Conservation (phyloP, 2,888 invertebrate species). For the Apocheima hispidaria region DNA sequence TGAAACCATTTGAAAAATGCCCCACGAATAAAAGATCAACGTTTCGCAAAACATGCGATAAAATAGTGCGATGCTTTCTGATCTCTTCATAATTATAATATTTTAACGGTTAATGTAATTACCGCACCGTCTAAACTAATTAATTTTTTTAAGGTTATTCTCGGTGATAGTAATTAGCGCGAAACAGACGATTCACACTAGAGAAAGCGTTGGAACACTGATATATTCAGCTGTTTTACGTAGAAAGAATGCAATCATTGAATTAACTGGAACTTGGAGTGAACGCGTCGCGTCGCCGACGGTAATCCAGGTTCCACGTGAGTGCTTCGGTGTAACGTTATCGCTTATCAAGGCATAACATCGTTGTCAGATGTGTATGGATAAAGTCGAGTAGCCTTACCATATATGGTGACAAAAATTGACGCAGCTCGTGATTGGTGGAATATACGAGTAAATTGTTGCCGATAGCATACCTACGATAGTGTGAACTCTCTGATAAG, state of each 20-base stretch:
- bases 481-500: constrained; percentile 78
- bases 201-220: constrained; percentile 67
- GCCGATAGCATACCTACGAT: constrained; percentile 72
- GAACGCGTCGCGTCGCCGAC: constrained; percentile 11
- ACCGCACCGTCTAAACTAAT: constrained; percentile 59
- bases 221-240: constrained; percentile 50
- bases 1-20: neutral
- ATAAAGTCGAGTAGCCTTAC: constrained; percentile 81
- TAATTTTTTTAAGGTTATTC: constrained; percentile 70
- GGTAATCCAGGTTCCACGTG: constrained; percentile 46
- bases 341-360: constrained; percentile 67
- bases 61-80: constrained; percentile 62
- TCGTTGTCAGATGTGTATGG: constrained; percentile 69
- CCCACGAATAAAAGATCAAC: neutral
- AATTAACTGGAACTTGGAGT: constrained; percentile 37
- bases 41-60: constrained; percentile 35
- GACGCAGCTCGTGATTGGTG: constrained; percentile 88
- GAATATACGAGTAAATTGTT: constrained; percentile 67
- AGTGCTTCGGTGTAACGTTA: constrained; percentile 49
- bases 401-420: constrained; percentile 92
- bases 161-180: constrained; percentile 65
- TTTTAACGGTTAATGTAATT: constrained; percentile 54
- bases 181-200: constrained; percentile 65
- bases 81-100: constrained; percentile 59
- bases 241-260: constrained; percentile 43